These are phyloP conservation scores for Plecturocebus donacophilus DNA, from an alignment of 2,113 vertebrate genomes.

Conservation along the genomic window DNA sequence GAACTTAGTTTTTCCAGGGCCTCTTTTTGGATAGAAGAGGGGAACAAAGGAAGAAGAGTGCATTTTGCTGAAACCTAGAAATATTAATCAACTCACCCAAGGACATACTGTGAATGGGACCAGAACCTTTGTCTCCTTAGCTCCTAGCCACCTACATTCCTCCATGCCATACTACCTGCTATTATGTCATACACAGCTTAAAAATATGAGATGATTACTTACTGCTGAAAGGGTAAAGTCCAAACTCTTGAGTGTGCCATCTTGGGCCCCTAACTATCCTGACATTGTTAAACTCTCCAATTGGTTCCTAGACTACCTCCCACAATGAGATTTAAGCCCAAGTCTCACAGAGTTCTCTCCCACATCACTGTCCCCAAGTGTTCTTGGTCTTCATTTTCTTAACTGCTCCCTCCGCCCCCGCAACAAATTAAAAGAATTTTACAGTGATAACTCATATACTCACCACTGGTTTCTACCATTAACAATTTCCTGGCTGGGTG, in stretches of 20 bases:
- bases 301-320: not conserved
- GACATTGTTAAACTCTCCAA: not conserved
- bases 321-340: conserved; percentile 5
- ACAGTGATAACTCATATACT: not conserved
- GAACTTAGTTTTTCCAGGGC: conserved; percentile 35
- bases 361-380: not conserved
- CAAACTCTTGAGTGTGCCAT: not conserved
- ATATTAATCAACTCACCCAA: conserved; percentile 13
- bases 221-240: not conserved
- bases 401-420: not conserved
- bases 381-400: not conserved
- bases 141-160: not conserved
- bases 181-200: not conserved
- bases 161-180: not conserved
- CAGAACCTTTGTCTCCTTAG: not conserved
- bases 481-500: not conserved
- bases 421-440: conserved; percentile 36
- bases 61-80: conserved; percentile 44
- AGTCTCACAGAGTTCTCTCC: not conserved
- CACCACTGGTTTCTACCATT: conserved; percentile 7
- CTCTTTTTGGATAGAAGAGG: conserved; percentile 22
- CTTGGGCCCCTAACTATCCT: not conserved
- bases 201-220: conserved; percentile 15
- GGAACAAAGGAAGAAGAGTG: not conserved
- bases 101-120: not conserved